A percentile compares a stretch with the other conserved stretches of the same genome.
phyloP scores from a whole-genome alignment of 2,888 invertebrate species.

The Archips xylosteana region DNA sequence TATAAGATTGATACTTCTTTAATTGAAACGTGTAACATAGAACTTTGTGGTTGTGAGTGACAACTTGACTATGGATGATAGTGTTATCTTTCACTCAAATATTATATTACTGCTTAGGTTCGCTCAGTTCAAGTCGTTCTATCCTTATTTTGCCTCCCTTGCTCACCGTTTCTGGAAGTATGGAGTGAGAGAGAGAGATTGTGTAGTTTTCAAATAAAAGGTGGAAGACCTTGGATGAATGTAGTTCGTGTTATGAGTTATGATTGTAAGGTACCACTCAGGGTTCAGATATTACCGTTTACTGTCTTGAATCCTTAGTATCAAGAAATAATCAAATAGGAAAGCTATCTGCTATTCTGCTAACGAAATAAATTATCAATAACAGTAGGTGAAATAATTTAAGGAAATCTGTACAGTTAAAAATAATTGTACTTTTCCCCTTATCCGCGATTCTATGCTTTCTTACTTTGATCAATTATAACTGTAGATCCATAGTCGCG shows the following conservation, averaged over 20 bases:
- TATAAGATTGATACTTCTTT: neutral
- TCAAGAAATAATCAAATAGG: too few relatives aligned
- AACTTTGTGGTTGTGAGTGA: neutral
- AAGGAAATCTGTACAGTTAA: too few relatives aligned
- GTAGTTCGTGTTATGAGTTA: neutral
- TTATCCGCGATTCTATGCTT: too few relatives aligned
- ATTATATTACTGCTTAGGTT: neutral
- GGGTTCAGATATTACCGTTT: too few relatives aligned
- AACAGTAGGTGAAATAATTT: too few relatives aligned
- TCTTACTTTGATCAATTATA: too few relatives aligned
- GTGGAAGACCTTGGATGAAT: too few relatives aligned
- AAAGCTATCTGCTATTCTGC: too few relatives aligned
- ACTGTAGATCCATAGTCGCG: too few relatives aligned
- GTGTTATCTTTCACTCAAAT: slow-evolving; percentile 10
- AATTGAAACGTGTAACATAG: neutral
- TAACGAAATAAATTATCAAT: too few relatives aligned
- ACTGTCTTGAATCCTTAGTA: too few relatives aligned
- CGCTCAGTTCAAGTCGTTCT: neutral
- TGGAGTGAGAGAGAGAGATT: neutral
- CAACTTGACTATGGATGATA: neutral
- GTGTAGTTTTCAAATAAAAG: neutral
- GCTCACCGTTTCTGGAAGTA: neutral
- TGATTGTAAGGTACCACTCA: neutral
- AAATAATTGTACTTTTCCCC: too few relatives aligned
- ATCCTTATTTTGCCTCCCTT: neutral